phyloP scores from a whole-genome alignment of 2,113 vertebrate species.

The Theropithecus gelada region DNA sequence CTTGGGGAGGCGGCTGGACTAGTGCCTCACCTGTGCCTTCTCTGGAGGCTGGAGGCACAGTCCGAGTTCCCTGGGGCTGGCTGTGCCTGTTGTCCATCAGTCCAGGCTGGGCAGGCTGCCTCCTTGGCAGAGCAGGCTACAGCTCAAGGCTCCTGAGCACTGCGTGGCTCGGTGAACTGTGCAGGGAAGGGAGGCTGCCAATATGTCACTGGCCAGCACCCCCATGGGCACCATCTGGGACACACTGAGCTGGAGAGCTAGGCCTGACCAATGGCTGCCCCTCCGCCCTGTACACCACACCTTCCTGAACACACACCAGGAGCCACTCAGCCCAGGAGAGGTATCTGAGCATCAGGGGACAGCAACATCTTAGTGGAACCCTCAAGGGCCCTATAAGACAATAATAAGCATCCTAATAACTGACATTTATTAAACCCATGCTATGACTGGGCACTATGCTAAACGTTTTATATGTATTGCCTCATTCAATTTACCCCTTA shows the following conservation, averaged over 20 bases:
- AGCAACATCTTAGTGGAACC: background rate
- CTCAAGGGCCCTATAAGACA: background rate
- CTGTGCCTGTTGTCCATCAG: background rate
- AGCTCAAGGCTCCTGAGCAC: conserved; percentile 80
- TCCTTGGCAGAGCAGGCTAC: conserved; percentile 76
- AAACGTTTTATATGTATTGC: background rate
- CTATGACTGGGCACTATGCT: background rate
- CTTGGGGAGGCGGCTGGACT: background rate
- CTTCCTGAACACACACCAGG: background rate
- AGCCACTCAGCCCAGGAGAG: background rate
- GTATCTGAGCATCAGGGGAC: background rate
- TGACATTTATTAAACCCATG: background rate
- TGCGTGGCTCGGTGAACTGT: conserved; percentile 80
- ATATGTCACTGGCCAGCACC: conserved; percentile 76
- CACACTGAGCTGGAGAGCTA: background rate
- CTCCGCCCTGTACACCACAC: background rate
- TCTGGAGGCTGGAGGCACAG: background rate
- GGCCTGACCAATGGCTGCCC: background rate
- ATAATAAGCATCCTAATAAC: background rate
- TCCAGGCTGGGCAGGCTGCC: conserved; percentile 54
- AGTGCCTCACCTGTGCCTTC: background rate
- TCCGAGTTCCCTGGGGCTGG: background rate
- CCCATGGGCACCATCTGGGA: conserved; percentile 83
- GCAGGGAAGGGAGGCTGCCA: conserved; percentile 81
- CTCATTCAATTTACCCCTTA: background rate